Evolutionary conservation across 2,888 invertebrate genomes (phyloP), one percentile per base, ranked within the genome.

Genomic region (Polyommatus icarus): DNA sequence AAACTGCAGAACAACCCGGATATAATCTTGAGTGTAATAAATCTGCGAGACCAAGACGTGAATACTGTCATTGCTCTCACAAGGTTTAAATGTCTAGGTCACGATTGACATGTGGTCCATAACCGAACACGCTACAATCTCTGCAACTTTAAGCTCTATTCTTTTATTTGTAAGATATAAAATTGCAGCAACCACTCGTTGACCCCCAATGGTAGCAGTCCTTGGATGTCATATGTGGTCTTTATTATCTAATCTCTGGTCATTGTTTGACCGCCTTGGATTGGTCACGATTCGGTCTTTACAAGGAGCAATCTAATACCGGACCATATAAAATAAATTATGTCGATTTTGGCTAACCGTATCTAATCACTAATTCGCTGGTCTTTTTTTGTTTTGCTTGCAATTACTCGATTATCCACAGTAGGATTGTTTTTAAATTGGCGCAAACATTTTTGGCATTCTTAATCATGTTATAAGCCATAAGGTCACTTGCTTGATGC

Each of bases 1-100:
- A 67, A 67, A 29, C 15, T 54, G 15, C 29, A 24, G 50, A 46
- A 75, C 50, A 50, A 75, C 75, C 75, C 75, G 75, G 75, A 75
- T 75, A 75, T 29, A 7, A 40, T 75, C 24, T 29, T 29, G 20
- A 15, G 50, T 5, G 46, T 50, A 50, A 75, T 75, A 75, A 75
- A 75, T 75, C 75, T 75, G 75, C 50, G 15, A 50, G 24, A 40
- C 32, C n/a, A 54, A 77, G 71, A n/a, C n/a, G n/a, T 72, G 76
- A 67, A 67, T 67, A 29, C 67, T 29, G 67, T 32, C 67, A 32
- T 67, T 67, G 71, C 78, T 59, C 15, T 50, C 59, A 76, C 59
- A 76, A 79, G 76, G 59, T 84, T 82, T 83, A 89, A 91, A 91
- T 90, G 88, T 87, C 90, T 90, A 90, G 91, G 90, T 90, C 91